Base-by-base conservation (phyloP, 2,888 invertebrate genomes). In the Lobophora halterata region DNA sequence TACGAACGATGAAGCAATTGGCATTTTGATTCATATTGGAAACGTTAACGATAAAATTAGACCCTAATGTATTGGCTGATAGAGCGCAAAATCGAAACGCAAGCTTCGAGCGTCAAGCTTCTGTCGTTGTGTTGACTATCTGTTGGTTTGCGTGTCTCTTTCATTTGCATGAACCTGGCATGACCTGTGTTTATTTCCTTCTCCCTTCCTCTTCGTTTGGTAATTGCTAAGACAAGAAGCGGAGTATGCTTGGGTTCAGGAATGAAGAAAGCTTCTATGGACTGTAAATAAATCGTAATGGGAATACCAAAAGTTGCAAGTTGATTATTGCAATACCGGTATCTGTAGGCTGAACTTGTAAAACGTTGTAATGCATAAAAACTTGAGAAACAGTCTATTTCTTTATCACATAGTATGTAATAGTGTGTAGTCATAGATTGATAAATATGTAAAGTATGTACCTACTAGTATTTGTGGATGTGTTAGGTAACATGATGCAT, bases 101-200 rank as follows among this genome's bases (percentile, higher is more conserved):
- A 66, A 71, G 79, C 78, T 81, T 79, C 65, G 65, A 75, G 82
- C 79, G 75, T 75, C 76, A 61, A 65, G 75, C 85, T 86, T 83
- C 71, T 72, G 79, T 82, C 65, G 74, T 83, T 83, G 76, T 82
- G 76, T 83, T 79, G 61, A 63, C 70, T 79, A 68, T 74, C 61
- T 65, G 75, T 80, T 86, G 77, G 79, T 86, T 86, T 86, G 85
- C 82, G 79, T 79, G 77, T 81, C 67, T 76, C 62, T 80, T 81
- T 87, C 73, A 85, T 87, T 87, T 86, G 87, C 87, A 87, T 87
- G 86, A 49, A 73, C 71, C 77, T 64, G 76, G 87, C 86, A 87
- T 87, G 87, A 64, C 69, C 70, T 77, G 72, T 74, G 65, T 69
- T 74, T 76, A 65, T 65, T 65, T 74, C 68, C 72, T 67, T 65